Evolutionary conservation across 64 coral and sea anemone species (phyloP), one percentile per base, ranked within the genome.

Genomic region (Pocillopora damicornis): DNA sequence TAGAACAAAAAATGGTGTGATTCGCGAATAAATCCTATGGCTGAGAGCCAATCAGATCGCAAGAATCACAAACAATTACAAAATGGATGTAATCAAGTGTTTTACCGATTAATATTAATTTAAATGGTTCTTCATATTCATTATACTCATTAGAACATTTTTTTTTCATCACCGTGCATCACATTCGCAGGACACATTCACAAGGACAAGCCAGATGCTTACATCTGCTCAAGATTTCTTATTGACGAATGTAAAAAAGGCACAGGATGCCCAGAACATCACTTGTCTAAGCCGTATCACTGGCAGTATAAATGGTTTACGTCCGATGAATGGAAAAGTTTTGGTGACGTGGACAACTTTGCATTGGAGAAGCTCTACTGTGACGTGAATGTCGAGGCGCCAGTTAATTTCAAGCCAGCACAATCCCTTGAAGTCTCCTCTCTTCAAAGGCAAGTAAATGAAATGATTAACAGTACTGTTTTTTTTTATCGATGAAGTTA

Each of bases 351-450:
- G 38, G 56, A 92, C 17, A 96, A 92, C 65, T 67, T 80, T 57
- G 75, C 79, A 11, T 69, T 96, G 11, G 94, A 96, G 76, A 90
- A 73, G 51, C 14, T 96, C 23, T 96, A 89, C 57, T 96, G 90
- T 76, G 87, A 96, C 82, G 76, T 86, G 37, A 92, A 56, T 59
- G 66, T 77, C 18, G 73, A 59, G 1, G 57, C 63, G 15, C 37
- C 35, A 84, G 15, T 57, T 9, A 25, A 84, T 57, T 84, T 71
- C 22, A 84, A 84, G 11, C 81, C 64, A 56, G 18, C 36, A 20
- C 63, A 84, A 38, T 1, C 38, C 9, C 61, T 84, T 11, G 81
- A 84, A 0, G 12, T 84, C 57, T 71, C 37, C 56, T 35, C 25
- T 38, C 63, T 42, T 20, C 3, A 72, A 58, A 84, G 65, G 81